Percentiles rank a stretch among this genome's conserved stretches.
phyloP scores from a whole-genome alignment of 2,113 vertebrate genomes.

The Anoura caudifer region DNA sequence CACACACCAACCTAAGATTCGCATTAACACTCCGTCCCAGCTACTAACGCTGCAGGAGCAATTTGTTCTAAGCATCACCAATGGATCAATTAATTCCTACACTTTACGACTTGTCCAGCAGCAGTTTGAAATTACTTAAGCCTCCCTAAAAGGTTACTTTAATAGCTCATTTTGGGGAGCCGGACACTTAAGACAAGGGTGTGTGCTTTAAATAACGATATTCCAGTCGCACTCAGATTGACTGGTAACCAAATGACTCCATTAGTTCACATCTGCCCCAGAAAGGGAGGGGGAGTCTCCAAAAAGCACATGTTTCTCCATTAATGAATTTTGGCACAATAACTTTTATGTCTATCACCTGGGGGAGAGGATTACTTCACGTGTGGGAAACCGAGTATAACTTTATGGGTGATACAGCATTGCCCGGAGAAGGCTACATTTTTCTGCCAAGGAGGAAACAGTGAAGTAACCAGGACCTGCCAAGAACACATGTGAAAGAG shows the following conservation, averaged over 20 bases:
- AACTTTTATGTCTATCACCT: constrained; percentile 69
- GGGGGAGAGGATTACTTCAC: constrained; percentile 54
- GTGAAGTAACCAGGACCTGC: constrained; percentile 37
- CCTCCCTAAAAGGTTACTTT: constrained; percentile 11
- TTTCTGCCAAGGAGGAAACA: constrained; percentile 58
- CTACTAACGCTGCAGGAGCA: not conserved
- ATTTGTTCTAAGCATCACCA: not conserved
- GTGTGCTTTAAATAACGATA: constrained; percentile 48
- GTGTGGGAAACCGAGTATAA: constrained; percentile 38
- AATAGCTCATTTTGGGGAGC: constrained; percentile 41
- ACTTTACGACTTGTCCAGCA: not conserved
- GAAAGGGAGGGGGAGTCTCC: not conserved
- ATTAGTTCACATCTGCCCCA: constrained; percentile 68
- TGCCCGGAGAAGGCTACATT: constrained; percentile 36
- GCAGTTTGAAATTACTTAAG: constrained; percentile 35
- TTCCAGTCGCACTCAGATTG: constrained; percentile 47
- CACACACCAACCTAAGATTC: not conserved
- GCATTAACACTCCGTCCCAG: not conserved
- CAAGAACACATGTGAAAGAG: constrained; percentile 60
- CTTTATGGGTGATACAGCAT: constrained; percentile 44
- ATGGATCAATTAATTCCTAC: not conserved
- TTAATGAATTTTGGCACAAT: constrained; percentile 73
- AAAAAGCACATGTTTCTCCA: constrained; percentile 35
- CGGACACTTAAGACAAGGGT: constrained; percentile 33
- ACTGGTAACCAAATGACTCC: constrained; percentile 43